phyloP scores from a whole-genome alignment of 2,797 vertebrate species.

The Protosalanx chinensis region DNA sequence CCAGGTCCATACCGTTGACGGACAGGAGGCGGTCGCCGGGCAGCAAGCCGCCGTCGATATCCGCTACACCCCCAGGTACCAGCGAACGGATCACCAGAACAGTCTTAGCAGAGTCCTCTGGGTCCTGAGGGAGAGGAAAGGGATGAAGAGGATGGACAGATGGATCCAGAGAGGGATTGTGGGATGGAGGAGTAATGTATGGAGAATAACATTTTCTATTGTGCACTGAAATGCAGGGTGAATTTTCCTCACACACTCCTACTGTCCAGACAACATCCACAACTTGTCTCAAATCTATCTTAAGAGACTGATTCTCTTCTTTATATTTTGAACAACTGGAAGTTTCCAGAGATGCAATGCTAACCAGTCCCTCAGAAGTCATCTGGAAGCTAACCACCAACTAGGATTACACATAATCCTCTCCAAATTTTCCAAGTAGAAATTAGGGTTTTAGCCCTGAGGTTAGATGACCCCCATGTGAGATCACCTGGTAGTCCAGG shows the following conservation, averaged over 20 bases:
- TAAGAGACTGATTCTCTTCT: no score
- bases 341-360: no score
- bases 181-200: not conserved
- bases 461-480: not conserved
- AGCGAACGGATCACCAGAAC: slow-evolving; percentile 94
- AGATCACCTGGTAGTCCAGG: slow-evolving; percentile 91
- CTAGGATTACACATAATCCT: not conserved
- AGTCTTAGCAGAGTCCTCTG: slow-evolving; percentile 83
- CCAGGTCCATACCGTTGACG: slow-evolving; percentile 84
- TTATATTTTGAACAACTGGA: no score
- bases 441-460: not conserved
- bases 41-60: slow-evolving; percentile 84
- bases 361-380: no score
- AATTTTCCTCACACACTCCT: not conserved
- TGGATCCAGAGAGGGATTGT: not conserved
- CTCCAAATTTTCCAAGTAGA: not conserved
- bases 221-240: not conserved
- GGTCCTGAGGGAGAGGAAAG: slow-evolving; percentile 75
- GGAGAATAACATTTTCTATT: not conserved
- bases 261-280: no score
- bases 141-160: not conserved
- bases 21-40: slow-evolving; percentile 94
- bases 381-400: no score
- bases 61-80: slow-evolving; percentile 87
- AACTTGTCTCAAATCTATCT: no score